Conservation (phyloP, 2,113 vertebrate genomes). For the Cyprinodon brontotheroides region DNA sequence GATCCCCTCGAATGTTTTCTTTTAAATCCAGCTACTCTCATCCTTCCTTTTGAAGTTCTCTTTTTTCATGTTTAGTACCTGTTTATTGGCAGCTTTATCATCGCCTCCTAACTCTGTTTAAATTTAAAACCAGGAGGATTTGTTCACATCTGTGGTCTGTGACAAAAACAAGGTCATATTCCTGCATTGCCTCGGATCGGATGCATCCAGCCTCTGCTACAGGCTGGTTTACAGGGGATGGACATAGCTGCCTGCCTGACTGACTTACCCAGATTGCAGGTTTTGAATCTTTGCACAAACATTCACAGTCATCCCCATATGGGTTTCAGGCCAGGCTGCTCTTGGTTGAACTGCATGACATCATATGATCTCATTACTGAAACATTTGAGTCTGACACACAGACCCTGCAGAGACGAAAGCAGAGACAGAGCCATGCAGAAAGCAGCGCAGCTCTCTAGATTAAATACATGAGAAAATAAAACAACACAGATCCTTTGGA, state of each 20-base stretch:
- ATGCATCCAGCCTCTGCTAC: background rate
- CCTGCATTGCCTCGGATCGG: background rate
- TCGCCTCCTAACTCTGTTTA: background rate
- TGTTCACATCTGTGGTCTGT: too few species aligned
- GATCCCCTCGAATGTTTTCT: background rate
- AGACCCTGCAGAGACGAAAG: slow-evolving; percentile 76
- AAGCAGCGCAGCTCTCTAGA: background rate
- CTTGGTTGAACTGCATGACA: slow-evolving; percentile 72
- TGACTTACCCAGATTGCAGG: background rate
- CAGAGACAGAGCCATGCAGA: slow-evolving; percentile 5
- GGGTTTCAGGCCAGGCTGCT: slow-evolving; percentile 27
- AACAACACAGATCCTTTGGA: background rate
- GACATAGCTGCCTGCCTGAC: too few species aligned
- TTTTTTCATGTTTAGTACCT: background rate
- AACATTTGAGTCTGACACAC: slow-evolving; percentile 68
- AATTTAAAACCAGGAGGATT: background rate
- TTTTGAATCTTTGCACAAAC: background rate
- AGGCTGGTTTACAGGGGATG: background rate
- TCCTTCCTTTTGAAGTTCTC: background rate
- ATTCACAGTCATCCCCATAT: slow-evolving; percentile 15
- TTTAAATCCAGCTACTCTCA: background rate
- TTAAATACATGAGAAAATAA: background rate
- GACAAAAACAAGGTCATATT: background rate
- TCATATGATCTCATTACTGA: slow-evolving; percentile 83
- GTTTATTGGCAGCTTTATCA: background rate